phyloP scores from a whole-genome alignment of 2,888 invertebrate genomes.

The Panopea generosa region DNA sequence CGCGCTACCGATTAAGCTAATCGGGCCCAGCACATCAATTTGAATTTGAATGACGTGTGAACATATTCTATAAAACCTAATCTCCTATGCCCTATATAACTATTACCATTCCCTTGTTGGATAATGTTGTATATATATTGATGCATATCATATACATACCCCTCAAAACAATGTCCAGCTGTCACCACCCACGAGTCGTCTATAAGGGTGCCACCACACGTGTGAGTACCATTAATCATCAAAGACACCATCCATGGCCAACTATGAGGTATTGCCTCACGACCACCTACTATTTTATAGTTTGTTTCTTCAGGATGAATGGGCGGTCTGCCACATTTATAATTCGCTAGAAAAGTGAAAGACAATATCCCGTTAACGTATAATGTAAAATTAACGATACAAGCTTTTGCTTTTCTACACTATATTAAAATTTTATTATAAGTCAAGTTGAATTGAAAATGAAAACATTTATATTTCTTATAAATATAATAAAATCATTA shows the following conservation, averaged over 20 bases:
- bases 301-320: slow-evolving; percentile 62
- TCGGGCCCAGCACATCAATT: no score
- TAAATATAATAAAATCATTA: no score
- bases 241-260: slow-evolving; percentile 84
- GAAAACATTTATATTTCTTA: no score
- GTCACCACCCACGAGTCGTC: slow-evolving; percentile 73
- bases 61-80: no score
- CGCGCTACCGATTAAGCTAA: no score
- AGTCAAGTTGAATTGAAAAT: no score
- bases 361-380: neutral
- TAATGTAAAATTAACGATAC: neutral
- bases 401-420: neutral
- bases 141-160: no score
- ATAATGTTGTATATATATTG: no score
- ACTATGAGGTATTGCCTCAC: slow-evolving; percentile 80
- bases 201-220: slow-evolving; percentile 76
- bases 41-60: no score
- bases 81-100: no score
- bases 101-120: no score
- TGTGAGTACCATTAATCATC: slow-evolving; percentile 72
- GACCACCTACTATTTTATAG: slow-evolving; percentile 82
- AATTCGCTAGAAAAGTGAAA: slow-evolving; percentile 13
- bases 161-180: slow-evolving; percentile 78
- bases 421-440: neutral
- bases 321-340: slow-evolving; percentile 66